Evolutionary conservation across 1,140 invertebrate species (phyloP), one percentile per base, ranked within the genome.

Genomic region (Temnothorax curvispinosus): DNA sequence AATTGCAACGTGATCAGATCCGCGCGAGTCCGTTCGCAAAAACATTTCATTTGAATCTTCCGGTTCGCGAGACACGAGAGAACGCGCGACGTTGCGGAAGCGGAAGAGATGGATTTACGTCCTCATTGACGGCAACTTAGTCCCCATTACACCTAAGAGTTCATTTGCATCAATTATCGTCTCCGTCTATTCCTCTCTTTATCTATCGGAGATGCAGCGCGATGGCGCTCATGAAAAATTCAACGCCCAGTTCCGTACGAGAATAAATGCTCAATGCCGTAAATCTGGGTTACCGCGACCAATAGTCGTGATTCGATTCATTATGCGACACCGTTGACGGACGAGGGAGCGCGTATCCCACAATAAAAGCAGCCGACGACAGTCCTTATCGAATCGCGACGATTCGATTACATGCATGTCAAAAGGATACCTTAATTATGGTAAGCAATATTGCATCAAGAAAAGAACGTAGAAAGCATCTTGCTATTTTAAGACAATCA

Each of bases 261-360:
- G 67, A 82, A 82, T 82, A 82, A 81, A 82, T 54, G 80, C 80
- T 71, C 64, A 65, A 86, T 76, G 38, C 35, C 15, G 69, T 77
- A 88, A 89, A 89, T 89, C 81, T 80, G 75, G 87, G 87, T 54
- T 74, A 86, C 56, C 52, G 67, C 21, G 64, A 41, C 18, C 18
- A 18, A n/a, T 11, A 58, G 15, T 58, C 50, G 62, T 15, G 32
- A 62, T 64, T 74, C 80, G 71, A 85, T 67, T 80, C 85, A 82
- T 88, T 88, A 50, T 50, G n/a, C 50, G 58, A 85, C 65, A 27
- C 27, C 15, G 27, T 35, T 76, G 52, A 65, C 58, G 44, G 13
- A 4, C 3, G 21, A 47, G 15, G 60, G 44, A 32, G 21, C 27
- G 21, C 4, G 11, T 60, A 60, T 52, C 15, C 27, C n/a, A 32